These are phyloP conservation scores for Notechis scutatus DNA, from an alignment of 2,113 vertebrate genomes.

Conservation along the genomic window DNA sequence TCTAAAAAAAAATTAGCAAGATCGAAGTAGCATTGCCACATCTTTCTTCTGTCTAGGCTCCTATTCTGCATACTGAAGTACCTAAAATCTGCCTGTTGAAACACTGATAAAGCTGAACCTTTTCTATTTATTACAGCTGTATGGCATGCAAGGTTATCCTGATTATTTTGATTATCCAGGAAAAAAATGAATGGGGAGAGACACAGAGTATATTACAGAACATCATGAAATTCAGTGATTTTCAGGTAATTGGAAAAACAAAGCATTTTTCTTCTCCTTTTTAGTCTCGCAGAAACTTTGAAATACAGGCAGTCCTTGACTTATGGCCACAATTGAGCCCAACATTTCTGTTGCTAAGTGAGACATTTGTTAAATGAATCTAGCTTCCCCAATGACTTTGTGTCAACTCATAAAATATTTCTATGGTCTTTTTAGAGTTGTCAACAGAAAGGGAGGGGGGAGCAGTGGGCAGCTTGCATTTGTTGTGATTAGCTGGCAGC, in stretches of 20 bases:
- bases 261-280: not conserved
- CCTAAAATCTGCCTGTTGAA: not conserved
- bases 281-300: slow-evolving; percentile 35
- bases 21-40: not conserved
- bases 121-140: not conserved
- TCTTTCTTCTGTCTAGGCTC: not conserved
- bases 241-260: slow-evolving; percentile 36
- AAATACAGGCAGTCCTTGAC: not conserved
- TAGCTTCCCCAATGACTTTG: too few species aligned
- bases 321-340: not conserved
- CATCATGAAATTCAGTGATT: slow-evolving; percentile 16
- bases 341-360: too few species aligned
- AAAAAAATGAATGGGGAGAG: not conserved
- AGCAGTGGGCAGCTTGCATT: too few species aligned
- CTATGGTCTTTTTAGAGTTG: too few species aligned
- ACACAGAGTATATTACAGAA: not conserved
- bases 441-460: too few species aligned
- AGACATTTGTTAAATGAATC: too few species aligned
- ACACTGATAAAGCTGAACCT: not conserved
- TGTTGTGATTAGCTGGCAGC: too few species aligned
- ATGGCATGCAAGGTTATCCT: not conserved
- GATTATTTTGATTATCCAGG: too few species aligned
- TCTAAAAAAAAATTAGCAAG: slow-evolving; percentile 35
- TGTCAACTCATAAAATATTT: too few species aligned
- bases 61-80: not conserved